These are phyloP conservation scores for Neotoma lepida DNA, from an alignment of 2,113 vertebrate genomes.

Conservation along the genomic window DNA sequence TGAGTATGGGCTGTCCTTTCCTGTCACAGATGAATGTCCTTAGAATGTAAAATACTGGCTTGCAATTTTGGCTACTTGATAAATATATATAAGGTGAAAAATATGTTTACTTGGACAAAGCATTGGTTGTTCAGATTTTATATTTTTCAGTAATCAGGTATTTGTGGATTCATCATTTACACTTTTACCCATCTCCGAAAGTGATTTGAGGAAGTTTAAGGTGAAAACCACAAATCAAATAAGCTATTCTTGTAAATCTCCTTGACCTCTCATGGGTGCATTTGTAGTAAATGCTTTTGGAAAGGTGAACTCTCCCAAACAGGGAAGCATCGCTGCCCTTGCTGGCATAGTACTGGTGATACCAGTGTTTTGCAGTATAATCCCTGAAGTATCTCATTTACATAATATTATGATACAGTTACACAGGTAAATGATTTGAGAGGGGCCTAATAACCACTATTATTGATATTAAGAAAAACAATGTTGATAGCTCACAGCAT, in stretches of 20 bases:
- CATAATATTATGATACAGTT: slow-evolving; percentile 46
- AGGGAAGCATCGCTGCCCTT: slow-evolving; percentile 61
- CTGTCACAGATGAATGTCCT: slow-evolving; percentile 72
- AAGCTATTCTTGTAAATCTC: slow-evolving; percentile 48
- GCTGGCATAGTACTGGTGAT: slow-evolving; percentile 68
- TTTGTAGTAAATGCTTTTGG: slow-evolving; percentile 56
- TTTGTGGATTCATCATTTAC: slow-evolving; percentile 58
- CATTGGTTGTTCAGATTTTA: background rate
- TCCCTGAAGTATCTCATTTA: slow-evolving; percentile 29
- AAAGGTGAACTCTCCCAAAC: slow-evolving; percentile 69
- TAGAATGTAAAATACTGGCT: background rate
- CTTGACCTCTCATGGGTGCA: slow-evolving; percentile 39
- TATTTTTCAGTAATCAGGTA: slow-evolving; percentile 50
- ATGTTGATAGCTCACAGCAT: slow-evolving; percentile 6
- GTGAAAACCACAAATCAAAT: slow-evolving; percentile 70
- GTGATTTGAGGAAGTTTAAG: slow-evolving; percentile 67
- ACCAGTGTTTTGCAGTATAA: slow-evolving; percentile 27
- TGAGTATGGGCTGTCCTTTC: background rate
- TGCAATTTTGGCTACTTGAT: slow-evolving; percentile 16
- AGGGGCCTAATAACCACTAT: slow-evolving; percentile 19
- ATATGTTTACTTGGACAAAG: slow-evolving; percentile 11
- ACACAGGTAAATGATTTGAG: slow-evolving; percentile 26
- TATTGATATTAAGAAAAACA: slow-evolving; percentile 18
- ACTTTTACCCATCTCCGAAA: slow-evolving; percentile 51
- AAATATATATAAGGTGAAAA: background rate